phyloP scores from a whole-genome alignment of 2,797 vertebrate species.

The Arnoldichthys spilopterus region DNA sequence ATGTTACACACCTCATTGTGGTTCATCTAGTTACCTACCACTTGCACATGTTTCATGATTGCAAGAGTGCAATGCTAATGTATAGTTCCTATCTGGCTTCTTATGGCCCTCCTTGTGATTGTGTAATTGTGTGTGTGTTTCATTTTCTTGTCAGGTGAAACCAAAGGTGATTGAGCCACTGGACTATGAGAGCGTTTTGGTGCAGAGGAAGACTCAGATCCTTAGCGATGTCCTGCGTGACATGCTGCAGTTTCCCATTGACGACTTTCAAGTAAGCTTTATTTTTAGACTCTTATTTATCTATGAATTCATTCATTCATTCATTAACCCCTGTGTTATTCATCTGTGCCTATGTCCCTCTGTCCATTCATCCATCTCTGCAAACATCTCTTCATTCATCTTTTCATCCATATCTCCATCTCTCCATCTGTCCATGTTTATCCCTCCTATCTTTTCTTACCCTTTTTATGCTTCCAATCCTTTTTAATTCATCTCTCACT shows the following conservation, averaged over 20 bases:
- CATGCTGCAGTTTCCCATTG: constrained; percentile 94
- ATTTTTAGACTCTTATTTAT: neutral
- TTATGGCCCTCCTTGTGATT: neutral
- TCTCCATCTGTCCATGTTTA: neutral
- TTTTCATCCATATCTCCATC: neutral
- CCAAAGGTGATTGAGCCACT: constrained; percentile 95
- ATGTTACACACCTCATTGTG: no score
- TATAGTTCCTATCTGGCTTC: no score
- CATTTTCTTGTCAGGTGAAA: constrained; percentile 82
- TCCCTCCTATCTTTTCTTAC: no score
- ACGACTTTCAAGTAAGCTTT: constrained; percentile 91
- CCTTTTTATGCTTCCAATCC: no score
- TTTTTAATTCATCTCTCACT: no score
- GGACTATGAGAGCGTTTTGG: constrained; percentile 94
- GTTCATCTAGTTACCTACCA: no score
- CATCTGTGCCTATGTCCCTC: no score
- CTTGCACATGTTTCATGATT: no score
- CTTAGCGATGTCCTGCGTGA: constrained; percentile 91
- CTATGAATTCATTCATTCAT: neutral
- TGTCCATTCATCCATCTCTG: neutral
- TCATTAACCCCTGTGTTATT: neutral
- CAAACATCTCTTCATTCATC: neutral
- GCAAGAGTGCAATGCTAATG: no score
- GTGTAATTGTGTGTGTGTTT: constrained; percentile 28
- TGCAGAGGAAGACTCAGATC: constrained; percentile 96